Evolutionary conservation across 2,888 invertebrate species (phyloP), one percentile per base, ranked within the genome.

Genomic region (Eulithis testata): DNA sequence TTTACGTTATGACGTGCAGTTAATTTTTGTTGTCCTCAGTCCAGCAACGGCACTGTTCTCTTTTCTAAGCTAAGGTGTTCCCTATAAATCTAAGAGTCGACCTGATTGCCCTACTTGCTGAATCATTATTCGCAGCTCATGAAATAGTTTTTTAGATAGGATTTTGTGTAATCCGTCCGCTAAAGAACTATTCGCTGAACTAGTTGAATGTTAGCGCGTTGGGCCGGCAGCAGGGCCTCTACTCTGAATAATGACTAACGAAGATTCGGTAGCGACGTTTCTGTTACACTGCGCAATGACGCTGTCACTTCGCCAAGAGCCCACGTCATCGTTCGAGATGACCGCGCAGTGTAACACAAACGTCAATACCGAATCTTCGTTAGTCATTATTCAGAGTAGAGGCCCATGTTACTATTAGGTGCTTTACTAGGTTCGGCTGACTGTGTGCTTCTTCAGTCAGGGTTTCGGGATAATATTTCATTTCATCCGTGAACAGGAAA

Each of bases 11-110:
- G 11, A 31, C 51, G 56, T 12, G n/a, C 9, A 45, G 52, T 36
- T 45, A 49, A 53, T 63, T 11, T 56, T 51, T 40, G 55, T 44
- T 60, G 37, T 45, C 11, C 44, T 36, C n/a, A 43, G 45, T 31
- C 27, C 40, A 27, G n/a, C 11, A 37, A 27, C 12, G 9, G 9
- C 52, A 27, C 27, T 4, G 7, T 36, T 11, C 4, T 6, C 21
- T 31, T 55, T 55, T 43, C 27, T 14, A 49, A 44, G 43, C 43
- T 47, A 52, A 36, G 37, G 59, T 62, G 59, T 55, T 59, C 58
- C 55, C 49, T 58, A 47, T 12, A 11, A 27, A 27, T 40, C 7
- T 49, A 47, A 47, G 3, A 4, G 14, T 36, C 40, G 36, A 4
- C 14, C 37, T 37, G 7, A 27, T n/a, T 61, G 45, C 45, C 14